phyloP scores from a whole-genome alignment of 2,888 invertebrate genomes.

The Nezara viridula region DNA sequence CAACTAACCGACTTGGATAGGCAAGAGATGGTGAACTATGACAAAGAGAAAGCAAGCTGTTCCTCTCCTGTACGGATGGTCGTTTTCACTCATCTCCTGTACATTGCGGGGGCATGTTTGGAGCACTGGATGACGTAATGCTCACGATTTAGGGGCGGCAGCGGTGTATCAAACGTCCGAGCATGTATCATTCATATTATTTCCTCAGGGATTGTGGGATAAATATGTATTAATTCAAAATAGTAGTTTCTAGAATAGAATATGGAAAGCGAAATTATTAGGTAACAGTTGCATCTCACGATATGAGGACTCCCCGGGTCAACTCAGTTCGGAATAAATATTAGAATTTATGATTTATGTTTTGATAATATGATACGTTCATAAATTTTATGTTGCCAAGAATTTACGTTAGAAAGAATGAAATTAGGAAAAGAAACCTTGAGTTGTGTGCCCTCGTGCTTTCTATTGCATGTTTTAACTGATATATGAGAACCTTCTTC shows the following conservation, averaged over 20 bases:
- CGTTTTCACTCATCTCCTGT: slow-evolving; percentile 12
- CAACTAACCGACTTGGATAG: too few species aligned
- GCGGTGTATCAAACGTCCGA: background rate
- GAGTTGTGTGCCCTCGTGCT: background rate
- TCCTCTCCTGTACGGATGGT: background rate
- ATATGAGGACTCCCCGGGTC: background rate
- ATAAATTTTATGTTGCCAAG: background rate
- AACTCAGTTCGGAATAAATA: background rate
- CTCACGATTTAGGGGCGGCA: background rate
- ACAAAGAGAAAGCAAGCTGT: slow-evolving; percentile 30
- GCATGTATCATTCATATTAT: slow-evolving; percentile 33
- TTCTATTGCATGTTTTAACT: background rate
- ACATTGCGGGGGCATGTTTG: background rate
- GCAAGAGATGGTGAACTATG: slow-evolving; percentile 9
- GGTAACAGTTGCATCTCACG: slow-evolving; percentile 36
- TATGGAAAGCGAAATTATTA: slow-evolving; percentile 25
- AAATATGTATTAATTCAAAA: slow-evolving; percentile 39
- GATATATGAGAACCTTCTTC: too few species aligned
- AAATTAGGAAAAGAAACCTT: too few species aligned
- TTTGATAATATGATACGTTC: background rate
- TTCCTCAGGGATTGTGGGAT: background rate
- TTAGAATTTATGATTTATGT: background rate
- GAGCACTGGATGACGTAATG: background rate
- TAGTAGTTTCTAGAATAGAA: slow-evolving; percentile 23
- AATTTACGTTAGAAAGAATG: background rate